These are phyloP conservation scores for Aplysina aerophoba DNA, from an alignment of 37 sponge, comb jelly and placozoan genomes.

Conservation along the genomic window DNA sequence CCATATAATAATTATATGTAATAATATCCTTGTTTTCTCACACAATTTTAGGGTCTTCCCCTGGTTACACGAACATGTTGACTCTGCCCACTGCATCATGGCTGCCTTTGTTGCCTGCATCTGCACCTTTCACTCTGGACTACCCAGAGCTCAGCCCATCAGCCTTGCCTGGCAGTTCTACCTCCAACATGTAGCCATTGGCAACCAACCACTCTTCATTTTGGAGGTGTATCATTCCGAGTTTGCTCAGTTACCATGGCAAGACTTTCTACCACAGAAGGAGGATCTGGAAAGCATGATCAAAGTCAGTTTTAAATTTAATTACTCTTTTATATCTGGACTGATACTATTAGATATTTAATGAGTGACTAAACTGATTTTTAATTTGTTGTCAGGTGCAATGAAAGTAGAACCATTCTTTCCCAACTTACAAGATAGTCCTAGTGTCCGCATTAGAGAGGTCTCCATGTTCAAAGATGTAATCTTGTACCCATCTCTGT, in stretches of 20 bases:
- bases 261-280: constrained; percentile 62
- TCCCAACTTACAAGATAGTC: too few relatives aligned
- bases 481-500: too few relatives aligned
- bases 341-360: too few relatives aligned
- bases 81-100: background rate
- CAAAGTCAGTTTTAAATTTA: constrained; percentile 31
- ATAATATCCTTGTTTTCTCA: too few relatives aligned
- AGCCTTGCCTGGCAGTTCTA: constrained; percentile 66
- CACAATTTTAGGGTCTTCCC: background rate
- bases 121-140: background rate
- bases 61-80: constrained; percentile 25
- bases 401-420: too few relatives aligned
- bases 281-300: constrained; percentile 70
- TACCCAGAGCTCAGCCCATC: background rate
- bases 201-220: constrained; percentile 46
- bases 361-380: too few relatives aligned
- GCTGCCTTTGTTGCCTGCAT: background rate
- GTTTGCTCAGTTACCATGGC: constrained; percentile 72
- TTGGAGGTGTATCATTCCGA: constrained; percentile 63
- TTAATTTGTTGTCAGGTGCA: too few relatives aligned
- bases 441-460: too few relatives aligned
- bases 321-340: too few relatives aligned
- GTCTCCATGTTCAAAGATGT: too few relatives aligned
- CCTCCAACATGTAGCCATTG: constrained; percentile 43
- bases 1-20: too few relatives aligned